phyloP scores from a whole-genome alignment of 1,140 invertebrate species.

The Ooceraea biroi region DNA sequence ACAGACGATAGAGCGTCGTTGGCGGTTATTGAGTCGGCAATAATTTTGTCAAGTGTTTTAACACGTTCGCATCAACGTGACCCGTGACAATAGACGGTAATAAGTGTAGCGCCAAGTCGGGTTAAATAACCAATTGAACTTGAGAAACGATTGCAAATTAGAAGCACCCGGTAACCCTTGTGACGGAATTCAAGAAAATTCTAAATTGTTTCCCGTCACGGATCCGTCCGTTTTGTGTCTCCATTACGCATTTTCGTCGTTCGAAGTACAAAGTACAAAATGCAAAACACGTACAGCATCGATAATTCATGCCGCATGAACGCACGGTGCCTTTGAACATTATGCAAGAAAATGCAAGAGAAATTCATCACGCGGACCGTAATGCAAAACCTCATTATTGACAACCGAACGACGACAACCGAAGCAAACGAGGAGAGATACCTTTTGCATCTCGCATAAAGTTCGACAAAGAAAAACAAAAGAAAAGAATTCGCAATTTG shows the following conservation, averaged over 20 bases:
- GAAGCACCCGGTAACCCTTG: constrained; percentile 54
- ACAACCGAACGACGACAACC: no score
- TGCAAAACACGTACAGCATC: no score
- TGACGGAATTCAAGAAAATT: constrained; percentile 40
- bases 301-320: no score
- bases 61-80: constrained; percentile 17
- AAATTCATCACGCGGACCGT: no score
- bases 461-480: background rate
- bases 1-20: background rate
- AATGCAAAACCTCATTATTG: no score
- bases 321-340: no score
- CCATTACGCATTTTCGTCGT: background rate
- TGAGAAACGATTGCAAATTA: constrained; percentile 72
- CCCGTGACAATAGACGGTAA: constrained; percentile 33
- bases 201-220: background rate
- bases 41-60: constrained; percentile 22
- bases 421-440: no score
- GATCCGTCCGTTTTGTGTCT: background rate
- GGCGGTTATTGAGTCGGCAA: background rate
- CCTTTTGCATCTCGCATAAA: no score
- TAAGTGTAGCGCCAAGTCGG: constrained; percentile 37
- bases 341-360: background rate
- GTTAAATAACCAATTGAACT: constrained; percentile 79
- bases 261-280: no score
- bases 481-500: background rate